Base-by-base conservation (phyloP, 1,140 invertebrate genomes). In the Penaeus indicus region DNA sequence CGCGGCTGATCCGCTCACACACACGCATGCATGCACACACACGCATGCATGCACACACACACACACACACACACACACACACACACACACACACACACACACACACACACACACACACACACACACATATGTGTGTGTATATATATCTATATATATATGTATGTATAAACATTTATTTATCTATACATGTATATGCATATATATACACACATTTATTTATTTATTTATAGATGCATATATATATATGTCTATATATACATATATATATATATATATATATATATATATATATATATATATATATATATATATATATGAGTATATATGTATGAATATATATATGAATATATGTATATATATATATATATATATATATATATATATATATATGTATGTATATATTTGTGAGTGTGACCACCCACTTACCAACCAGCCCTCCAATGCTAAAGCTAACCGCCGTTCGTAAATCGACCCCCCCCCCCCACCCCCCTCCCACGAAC, bases 161-260 rank as follows among this genome's bases (percentile, higher is more conserved):
- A 81, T 54, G 61, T 16, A 81, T 60, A 21, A 7, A 47, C 13
- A 80, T 60, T 19, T 63, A 82, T 82, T 32, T 84, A 69, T 47
- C 67, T 84, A 69, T 67, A 42, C 69, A 84, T 84, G 54, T 22
- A 42, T 25, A 80, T 25, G 7, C 25, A 80, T 25, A 80, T 60
- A 38, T 25, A 42, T 25, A 10, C 1, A 80, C 11, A 80, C 11
- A 47, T 80, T 60, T 80, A 54, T 62, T 13, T 67, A 83, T 83
- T 25, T 32, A 83, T 32, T 62, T 32, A 83, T 72, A 54, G 1
- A 84, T 47, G 72, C 47, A 84, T 69, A 4, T 61, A 62, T 82
- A 72, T 84, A 54, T 69, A 54, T 84, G 47, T 69, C 72, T 84
- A 84, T 69, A 72, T 69, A 69, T 84, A 84, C 72, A 64, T 38